Evolutionary conservation across 1,140 invertebrate genomes (phyloP), one percentile per base, ranked within the genome.

Genomic region (Sycobia sp.): DNA sequence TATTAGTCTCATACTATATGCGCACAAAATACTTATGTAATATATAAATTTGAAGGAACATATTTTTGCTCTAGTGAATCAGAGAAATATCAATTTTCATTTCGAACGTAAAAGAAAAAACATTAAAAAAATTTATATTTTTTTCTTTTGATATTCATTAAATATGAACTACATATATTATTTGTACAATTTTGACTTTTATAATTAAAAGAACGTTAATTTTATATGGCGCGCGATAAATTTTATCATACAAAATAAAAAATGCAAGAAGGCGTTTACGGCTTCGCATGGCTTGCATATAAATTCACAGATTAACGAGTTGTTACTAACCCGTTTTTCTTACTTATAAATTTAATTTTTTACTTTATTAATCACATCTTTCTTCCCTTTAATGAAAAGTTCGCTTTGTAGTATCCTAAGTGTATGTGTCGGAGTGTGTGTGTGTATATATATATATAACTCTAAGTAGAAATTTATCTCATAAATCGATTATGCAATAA

Each of bases 401-500:
- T 54, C 32, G 41, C 29, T 32, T 55, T 62, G 47, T n/a, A 9
- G 18, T 54, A 54, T n/a, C n/a, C n/a, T n/a, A n/a, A n/a, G n/a
- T n/a, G n/a, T n/a, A n/a, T n/a, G n/a, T n/a, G n/a, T n/a, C n/a
- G n/a, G n/a, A n/a, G n/a, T n/a, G n/a, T n/a, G n/a, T n/a, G n/a
- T 32, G 11, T 11, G 29, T 32, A 7, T 32, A 8, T n/a, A n/a
- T 62, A 62, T 46, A n/a, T 62, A 46, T 56, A 55, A 34, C 43
- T 49, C 51, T 62, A 62, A 56, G 51, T 62, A 62, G 20, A 62
- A 62, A 62, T 62, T 50, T 49, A 55, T 49, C 32, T 41, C 18
- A 62, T 62, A 62, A 56, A 55, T 29, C 36, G 60, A 55, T 62
- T 62, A 62, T 62, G 50, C 22, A 36, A 41, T 60, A 39, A 54